phyloP scores from a whole-genome alignment of 2,113 vertebrate genomes.

The Carlito syrichta region DNA sequence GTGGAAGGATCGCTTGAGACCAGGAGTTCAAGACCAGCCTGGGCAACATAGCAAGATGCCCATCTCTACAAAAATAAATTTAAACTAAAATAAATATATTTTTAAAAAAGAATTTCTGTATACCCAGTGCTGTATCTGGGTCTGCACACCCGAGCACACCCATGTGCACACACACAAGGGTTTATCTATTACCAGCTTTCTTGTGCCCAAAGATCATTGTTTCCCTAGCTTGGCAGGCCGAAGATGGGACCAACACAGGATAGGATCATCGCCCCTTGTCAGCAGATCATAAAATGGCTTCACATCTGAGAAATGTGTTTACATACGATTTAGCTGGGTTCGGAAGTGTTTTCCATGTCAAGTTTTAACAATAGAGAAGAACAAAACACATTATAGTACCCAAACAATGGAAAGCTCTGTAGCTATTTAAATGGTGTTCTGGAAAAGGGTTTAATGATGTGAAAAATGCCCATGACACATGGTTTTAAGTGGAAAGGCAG shows the following conservation, averaged over 20 bases:
- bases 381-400: accelerated
- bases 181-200: background rate
- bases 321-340: background rate
- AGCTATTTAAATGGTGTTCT: background rate
- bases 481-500: background rate
- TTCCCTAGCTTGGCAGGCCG: background rate
- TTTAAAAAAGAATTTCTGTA: too few relatives aligned
- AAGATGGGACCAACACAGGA: accelerated
- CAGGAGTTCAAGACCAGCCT: too few relatives aligned
- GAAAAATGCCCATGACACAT: background rate
- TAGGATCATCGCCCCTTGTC: background rate
- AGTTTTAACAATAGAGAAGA: background rate
- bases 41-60: too few relatives aligned
- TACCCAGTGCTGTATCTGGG: too few relatives aligned
- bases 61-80: too few relatives aligned
- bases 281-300: background rate
- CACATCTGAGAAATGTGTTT: background rate
- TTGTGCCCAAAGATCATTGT: background rate
- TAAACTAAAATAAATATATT: too few relatives aligned
- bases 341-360: background rate
- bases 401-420: background rate
- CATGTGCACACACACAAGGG: too few relatives aligned
- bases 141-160: background rate
- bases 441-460: background rate
- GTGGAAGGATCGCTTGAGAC: too few relatives aligned